Conservation (phyloP, 1,140 invertebrate species). For the Himalopsyche phryganea region DNA sequence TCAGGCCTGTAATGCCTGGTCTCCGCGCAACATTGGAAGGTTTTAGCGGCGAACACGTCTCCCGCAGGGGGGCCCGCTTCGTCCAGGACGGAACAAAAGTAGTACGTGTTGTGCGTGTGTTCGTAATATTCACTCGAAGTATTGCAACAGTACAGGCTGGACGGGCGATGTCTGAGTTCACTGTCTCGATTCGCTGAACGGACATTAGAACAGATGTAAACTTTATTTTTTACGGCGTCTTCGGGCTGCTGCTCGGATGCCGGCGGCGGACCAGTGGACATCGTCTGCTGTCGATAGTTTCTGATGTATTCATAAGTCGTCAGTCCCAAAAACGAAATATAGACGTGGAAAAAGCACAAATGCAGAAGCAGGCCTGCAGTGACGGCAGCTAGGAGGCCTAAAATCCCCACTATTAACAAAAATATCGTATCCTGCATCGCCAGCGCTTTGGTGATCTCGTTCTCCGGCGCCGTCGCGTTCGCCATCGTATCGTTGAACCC, state of each 20-base stretch:
- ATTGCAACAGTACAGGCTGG: conserved; percentile 38
- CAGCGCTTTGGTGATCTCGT: conserved; percentile 39
- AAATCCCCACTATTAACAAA: conserved; percentile 60
- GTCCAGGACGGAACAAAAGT: conserved; percentile 43
- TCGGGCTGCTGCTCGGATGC: neutral
- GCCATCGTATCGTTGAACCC: conserved; percentile 37
- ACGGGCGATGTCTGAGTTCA: conserved; percentile 38
- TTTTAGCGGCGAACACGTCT: conserved; percentile 35
- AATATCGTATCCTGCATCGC: conserved; percentile 55
- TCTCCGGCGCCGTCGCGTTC: conserved; percentile 37
- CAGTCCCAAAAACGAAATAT: conserved; percentile 77
- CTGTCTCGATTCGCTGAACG: conserved; percentile 23
- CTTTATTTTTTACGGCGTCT: conserved; percentile 24
- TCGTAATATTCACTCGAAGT: conserved; percentile 35
- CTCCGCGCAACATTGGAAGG: conserved; percentile 30
- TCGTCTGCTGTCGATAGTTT: conserved; percentile 28
- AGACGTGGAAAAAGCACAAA: conserved; percentile 85
- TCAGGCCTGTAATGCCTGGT: conserved; percentile 21
- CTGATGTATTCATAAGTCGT: conserved; percentile 87
- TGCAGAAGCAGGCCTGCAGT: conserved; percentile 79
- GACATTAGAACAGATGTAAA: conserved; percentile 26
- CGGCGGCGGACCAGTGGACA: conserved; percentile 11
- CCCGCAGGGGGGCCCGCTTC: conserved; percentile 37
- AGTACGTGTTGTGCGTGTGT: conserved; percentile 40
- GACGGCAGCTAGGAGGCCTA: conserved; percentile 68